Base-by-base conservation (phyloP, 1,140 invertebrate genomes). In the Procambarus clarkii region DNA sequence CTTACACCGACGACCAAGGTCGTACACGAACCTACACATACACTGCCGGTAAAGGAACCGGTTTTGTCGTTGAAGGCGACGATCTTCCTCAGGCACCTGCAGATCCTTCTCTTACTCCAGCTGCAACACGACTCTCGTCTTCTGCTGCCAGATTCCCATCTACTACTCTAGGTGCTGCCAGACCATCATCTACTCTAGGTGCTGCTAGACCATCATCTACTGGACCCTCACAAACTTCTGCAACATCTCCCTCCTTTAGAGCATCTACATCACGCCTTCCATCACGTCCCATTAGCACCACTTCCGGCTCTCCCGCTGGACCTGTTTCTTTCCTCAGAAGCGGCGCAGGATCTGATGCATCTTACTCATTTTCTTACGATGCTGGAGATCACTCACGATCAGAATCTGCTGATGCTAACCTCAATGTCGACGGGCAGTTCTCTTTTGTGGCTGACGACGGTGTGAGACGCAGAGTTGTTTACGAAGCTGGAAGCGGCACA, bases 1-100 rank as follows among this genome's bases (percentile, higher is more conserved):
- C 93, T 60, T 94, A 94, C 92, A 93, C 93, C 15, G 94, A 94
- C 81, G 88, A 90, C 21, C 76, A 92, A 74, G 92, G 92, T 58
- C 77, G 76, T 58, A 90, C 83, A 60, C 88, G 88, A 71, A 69
- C 81, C 84, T 88, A 90, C 74, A 64, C 76, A 24, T 92, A 92
- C 78, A 82, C 88, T 13, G 92, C 92, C 34, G 92, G 92, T 11
- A 77, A 79, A 34, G 88, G 88, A 7, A 91, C 84, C 60, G 92
- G 92, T 60, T 92, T 92, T 82, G 92, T 92, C 9, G 78, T 89
- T 64, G 84, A 76, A 48, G 92, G 88, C 24, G 76, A 84, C 58
- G 88, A 92, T 77, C 84, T 92, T 48, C 92, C 92, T 21, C 69
- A 71, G 64, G 86, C 88, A 24, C 88, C 88, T 46, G 78, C 45